phyloP scores from a whole-genome alignment of 1,140 invertebrate genomes.

The Leucophenga varia region DNA sequence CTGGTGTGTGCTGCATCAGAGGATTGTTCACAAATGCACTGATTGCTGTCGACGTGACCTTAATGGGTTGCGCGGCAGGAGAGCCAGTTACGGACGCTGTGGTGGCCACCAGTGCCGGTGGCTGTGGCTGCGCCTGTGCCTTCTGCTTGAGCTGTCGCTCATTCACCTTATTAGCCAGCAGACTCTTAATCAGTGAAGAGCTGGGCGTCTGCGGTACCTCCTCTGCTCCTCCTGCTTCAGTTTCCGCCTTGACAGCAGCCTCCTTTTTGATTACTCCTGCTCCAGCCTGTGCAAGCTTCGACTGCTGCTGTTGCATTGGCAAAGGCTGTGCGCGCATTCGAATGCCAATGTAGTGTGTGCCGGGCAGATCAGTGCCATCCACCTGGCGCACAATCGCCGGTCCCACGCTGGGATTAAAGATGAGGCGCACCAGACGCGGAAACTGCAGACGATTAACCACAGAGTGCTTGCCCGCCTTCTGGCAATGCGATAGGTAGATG shows the following conservation, averaged over 20 bases:
- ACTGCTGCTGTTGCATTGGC: slow-evolving; percentile 47
- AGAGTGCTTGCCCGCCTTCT: slow-evolving; percentile 73
- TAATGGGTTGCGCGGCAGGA: slow-evolving; percentile 32
- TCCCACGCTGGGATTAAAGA: slow-evolving; percentile 76
- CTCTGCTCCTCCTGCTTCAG: neutral
- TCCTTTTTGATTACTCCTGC: no score
- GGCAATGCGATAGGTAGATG: slow-evolving; percentile 79
- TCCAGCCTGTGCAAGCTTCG: neutral
- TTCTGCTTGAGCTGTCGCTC: slow-evolving; percentile 56
- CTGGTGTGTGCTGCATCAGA: slow-evolving; percentile 52
- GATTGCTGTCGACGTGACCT: slow-evolving; percentile 46
- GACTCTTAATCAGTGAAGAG: slow-evolving; percentile 77
- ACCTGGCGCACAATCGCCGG: slow-evolving; percentile 68
- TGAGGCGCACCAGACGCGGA: slow-evolving; percentile 75
- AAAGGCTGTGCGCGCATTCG: slow-evolving; percentile 65
- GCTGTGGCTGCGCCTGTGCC: slow-evolving; percentile 21
- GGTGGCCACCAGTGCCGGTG: slow-evolving; percentile 58
- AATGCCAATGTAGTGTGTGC: slow-evolving; percentile 74
- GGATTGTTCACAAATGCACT: slow-evolving; percentile 58
- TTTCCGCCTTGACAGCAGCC: slow-evolving; percentile 24
- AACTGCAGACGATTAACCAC: slow-evolving; percentile 78
- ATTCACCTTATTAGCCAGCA: slow-evolving; percentile 82
- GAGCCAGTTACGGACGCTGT: slow-evolving; percentile 35
- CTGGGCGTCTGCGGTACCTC: slow-evolving; percentile 28
- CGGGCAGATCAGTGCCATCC: slow-evolving; percentile 59